Conservation (phyloP, 1,140 invertebrate genomes). For the Rhagoletis pomonella region DNA sequence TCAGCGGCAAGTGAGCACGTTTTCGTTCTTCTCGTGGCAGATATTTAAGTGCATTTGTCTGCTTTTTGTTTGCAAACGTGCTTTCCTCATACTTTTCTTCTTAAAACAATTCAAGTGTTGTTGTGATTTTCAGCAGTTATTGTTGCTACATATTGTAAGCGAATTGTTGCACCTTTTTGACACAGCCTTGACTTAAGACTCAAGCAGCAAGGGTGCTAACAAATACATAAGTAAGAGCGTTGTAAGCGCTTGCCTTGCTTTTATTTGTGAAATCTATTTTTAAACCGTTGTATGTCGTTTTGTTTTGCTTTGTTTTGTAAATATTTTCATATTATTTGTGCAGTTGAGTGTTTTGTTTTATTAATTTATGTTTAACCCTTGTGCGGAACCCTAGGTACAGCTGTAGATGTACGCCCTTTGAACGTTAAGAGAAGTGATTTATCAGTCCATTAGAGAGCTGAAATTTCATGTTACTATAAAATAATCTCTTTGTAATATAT, state of each 20-base stretch:
- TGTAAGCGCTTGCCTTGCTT: background rate
- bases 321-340: background rate
- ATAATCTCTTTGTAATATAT: too few species aligned
- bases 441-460: too few species aligned
- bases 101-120: constrained; percentile 21
- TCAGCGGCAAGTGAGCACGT: constrained; percentile 28
- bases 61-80: constrained; percentile 24
- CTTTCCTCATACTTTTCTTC: constrained; percentile 17
- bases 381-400: too few species aligned
- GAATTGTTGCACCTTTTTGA: constrained; percentile 41
- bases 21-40: background rate
- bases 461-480: too few species aligned
- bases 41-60: constrained; percentile 39
- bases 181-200: constrained; percentile 33
- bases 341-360: constrained; percentile 5
- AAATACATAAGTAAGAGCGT: background rate
- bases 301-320: background rate
- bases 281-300: background rate
- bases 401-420: too few species aligned
- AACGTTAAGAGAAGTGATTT: too few species aligned
- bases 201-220: background rate
- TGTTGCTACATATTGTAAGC: constrained; percentile 22
- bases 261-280: constrained; percentile 14
- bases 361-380: constrained; percentile 35
- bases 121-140: constrained; percentile 36